Base-by-base conservation (phyloP, 2,888 invertebrate genomes). In the Sminthurides aquaticus region DNA sequence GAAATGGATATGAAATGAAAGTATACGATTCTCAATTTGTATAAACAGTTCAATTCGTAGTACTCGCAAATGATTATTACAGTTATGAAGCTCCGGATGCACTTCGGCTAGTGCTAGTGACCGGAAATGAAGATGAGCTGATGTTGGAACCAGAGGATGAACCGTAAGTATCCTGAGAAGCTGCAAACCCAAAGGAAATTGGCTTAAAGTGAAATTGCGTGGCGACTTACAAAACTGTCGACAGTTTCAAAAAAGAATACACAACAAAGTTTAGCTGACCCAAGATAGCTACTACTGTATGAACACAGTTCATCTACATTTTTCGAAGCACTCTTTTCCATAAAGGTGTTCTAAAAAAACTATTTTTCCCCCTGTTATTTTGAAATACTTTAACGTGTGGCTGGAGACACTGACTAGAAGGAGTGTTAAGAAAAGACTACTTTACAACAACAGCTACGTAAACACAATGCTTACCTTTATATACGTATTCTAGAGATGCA, bases 401-500 rank as follows among this genome's bases (percentile, higher is more conserved):
- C n/a, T n/a, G n/a, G n/a, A n/a, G n/a, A n/a, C n/a, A n/a, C n/a
- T n/a, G n/a, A n/a, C n/a, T n/a, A n/a, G n/a, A n/a, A 34, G 15
- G 43, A 34, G 5, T 34, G 5, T 34, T 34, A 34, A 34, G 8
- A 34, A 34, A 34, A 15, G 15, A 34, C 15, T 34, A 11, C 15
- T 34, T 5, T 11, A 15, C 43, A 5, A 34, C 43, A 34, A 34
- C 5, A 34, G 5, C 43, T 34, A 11, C 5, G 43, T 5, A 34
- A 34, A 11, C 15, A 11, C 43, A 15, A 34, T 15, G 8, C 28
- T 67, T 70, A 78, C 78, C 88, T 83, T 91, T 91, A 78, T 97
- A 96, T 11, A 95, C 95, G 79, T 90, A 87, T 80, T 97, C 96
- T 69, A 99, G 82, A 24, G 96, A 93, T 73, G 88, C 89, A 5